Conservation (phyloP, 1,140 invertebrate species). For the Drosophila eugracilis region DNA sequence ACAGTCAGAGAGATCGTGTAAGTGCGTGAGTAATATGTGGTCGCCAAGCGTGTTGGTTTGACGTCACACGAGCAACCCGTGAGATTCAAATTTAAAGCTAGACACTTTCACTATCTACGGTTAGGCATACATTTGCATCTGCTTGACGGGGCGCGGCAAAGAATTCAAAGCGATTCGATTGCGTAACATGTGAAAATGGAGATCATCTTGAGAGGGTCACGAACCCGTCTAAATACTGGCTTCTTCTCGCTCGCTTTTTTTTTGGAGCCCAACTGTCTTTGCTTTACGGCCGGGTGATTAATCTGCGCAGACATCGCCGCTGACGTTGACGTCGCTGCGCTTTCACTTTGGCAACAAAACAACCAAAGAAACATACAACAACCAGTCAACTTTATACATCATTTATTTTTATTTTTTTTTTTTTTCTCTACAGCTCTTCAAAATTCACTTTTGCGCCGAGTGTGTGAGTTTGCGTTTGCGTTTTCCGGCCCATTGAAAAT, state of each 20-base stretch:
- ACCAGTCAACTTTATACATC: constrained; percentile 52
- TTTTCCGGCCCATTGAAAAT: constrained; percentile 81
- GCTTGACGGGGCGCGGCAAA: constrained; percentile 42
- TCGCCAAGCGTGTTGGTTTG: constrained; percentile 48
- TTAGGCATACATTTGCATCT: constrained; percentile 58
- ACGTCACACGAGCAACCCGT: constrained; percentile 60
- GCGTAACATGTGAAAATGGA: constrained; percentile 30
- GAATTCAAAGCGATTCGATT: constrained; percentile 51
- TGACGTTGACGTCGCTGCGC: constrained; percentile 54
- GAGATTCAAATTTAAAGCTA: constrained; percentile 69
- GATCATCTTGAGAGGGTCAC: constrained; percentile 51
- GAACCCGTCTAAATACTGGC: constrained; percentile 39
- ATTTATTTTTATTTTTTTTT: constrained; percentile 68
- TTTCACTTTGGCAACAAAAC: constrained; percentile 71
- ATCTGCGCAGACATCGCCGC: constrained; percentile 54
- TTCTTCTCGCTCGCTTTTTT: constrained; percentile 2
- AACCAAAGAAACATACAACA: constrained; percentile 15
- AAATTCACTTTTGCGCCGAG: constrained; percentile 71
- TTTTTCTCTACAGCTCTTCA: constrained; percentile 51
- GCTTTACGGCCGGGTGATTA: constrained; percentile 65
- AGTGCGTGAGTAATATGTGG: constrained; percentile 51
- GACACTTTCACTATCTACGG: constrained; percentile 70
- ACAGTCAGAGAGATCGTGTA: constrained; percentile 15
- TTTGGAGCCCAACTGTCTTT: constrained; percentile 37
- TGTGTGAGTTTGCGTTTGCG: constrained; percentile 24